These are phyloP conservation scores for Aix galericulata DNA, from an alignment of 2,113 vertebrate genomes.

Conservation along the genomic window DNA sequence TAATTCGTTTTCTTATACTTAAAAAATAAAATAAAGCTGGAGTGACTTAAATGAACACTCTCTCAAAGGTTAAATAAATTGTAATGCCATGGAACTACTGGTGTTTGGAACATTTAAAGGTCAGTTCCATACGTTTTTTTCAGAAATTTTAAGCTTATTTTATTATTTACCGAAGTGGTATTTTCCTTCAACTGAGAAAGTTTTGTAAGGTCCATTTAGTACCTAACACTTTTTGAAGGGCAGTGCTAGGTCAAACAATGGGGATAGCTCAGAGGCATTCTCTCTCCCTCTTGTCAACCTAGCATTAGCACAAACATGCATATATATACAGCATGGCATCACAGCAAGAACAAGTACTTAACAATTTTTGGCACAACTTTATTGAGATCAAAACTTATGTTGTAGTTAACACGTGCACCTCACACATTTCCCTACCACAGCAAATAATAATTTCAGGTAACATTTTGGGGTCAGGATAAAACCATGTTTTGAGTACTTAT, in stretches of 20 bases:
- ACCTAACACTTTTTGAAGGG: not conserved
- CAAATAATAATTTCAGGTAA: not conserved
- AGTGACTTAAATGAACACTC: slow-evolving; percentile 70
- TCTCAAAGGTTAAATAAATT: slow-evolving; percentile 81
- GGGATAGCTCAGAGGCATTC: not conserved
- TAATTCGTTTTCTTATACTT: slow-evolving; percentile 36
- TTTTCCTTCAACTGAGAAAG: not conserved
- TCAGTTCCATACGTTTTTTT: slow-evolving; percentile 54
- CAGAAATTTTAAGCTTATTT: not conserved
- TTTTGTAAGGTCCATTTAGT: not conserved
- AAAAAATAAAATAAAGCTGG: slow-evolving; percentile 47
- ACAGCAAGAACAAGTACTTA: not conserved
- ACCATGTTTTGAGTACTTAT: fast-evolving
- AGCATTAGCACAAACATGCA: not conserved
- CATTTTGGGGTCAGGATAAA: not conserved
- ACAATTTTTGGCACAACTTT: not conserved
- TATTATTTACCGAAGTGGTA: slow-evolving; percentile 32
- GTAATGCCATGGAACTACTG: slow-evolving; percentile 68
- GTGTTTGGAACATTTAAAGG: slow-evolving; percentile 76
- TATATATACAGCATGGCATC: fast-evolving
- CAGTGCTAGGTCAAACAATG: not conserved
- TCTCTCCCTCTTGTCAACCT: not conserved
- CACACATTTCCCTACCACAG: not conserved
- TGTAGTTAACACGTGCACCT: not conserved
- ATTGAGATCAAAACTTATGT: not conserved